phyloP scores from a whole-genome alignment of 2,113 vertebrate species.

The Coregonus clupeaformis region DNA sequence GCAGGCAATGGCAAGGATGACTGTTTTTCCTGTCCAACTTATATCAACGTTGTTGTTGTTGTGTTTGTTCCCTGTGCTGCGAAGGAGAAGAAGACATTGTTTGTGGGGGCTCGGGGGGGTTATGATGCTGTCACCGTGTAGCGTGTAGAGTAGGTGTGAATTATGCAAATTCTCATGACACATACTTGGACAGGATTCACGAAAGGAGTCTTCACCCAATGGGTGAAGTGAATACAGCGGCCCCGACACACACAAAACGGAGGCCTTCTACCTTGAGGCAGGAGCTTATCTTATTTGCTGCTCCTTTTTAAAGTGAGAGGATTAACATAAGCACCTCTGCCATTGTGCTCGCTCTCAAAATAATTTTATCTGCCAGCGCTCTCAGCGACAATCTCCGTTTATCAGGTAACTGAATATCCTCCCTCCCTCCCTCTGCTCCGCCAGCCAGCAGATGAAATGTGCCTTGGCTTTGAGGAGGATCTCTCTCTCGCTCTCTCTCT shows the following conservation, averaged over 20 bases:
- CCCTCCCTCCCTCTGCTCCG: conserved; percentile 50
- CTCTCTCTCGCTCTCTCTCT: conserved; percentile 76
- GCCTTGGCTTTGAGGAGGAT: conserved; percentile 87
- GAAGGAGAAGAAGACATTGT: conserved; percentile 30
- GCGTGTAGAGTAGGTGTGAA: conserved; percentile 66
- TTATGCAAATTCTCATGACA: conserved; percentile 67
- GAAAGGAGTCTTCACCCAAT: conserved; percentile 46
- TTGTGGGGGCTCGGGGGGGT: conserved; percentile 11
- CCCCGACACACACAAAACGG: conserved; percentile 14
- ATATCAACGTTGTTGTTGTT: background rate
- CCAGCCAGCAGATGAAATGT: conserved; percentile 78
- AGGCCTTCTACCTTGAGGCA: conserved; percentile 30
- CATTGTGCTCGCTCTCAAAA: conserved; percentile 70
- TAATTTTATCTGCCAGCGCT: conserved; percentile 64
- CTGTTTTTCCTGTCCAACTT: conserved; percentile 3
- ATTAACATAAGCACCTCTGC: conserved; percentile 77
- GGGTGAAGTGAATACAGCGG: conserved; percentile 2
- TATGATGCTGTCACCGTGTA: conserved; percentile 18
- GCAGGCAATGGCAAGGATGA: background rate
- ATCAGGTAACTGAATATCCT: conserved; percentile 91
- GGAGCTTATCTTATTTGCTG: conserved; percentile 44
- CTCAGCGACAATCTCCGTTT: conserved; percentile 68
- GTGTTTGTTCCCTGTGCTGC: conserved; percentile 26
- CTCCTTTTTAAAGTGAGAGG: conserved; percentile 57
- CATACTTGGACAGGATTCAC: conserved; percentile 60